Conservation (phyloP, 2,113 vertebrate species). For the Xenotilapia longispinis region DNA sequence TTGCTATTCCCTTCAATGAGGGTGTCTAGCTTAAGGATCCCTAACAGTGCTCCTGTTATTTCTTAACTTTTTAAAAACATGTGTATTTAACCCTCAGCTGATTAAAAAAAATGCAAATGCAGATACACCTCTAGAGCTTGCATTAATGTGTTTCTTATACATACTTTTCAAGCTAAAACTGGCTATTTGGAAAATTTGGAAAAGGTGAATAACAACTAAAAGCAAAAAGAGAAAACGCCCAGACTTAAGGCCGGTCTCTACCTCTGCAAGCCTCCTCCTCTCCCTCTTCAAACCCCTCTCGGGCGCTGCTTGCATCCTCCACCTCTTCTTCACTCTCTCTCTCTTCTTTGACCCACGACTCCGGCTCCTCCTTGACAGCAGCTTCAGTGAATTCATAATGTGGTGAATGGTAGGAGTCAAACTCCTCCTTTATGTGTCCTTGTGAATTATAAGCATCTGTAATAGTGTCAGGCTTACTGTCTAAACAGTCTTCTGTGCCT, state of each 20-base stretch:
- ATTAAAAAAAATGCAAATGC: background rate
- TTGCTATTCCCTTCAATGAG: background rate
- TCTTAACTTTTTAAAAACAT: background rate
- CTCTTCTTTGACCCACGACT: conserved; percentile 31
- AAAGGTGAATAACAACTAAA: background rate
- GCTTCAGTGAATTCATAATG: background rate
- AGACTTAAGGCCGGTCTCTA: background rate
- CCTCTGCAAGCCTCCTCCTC: conserved; percentile 36
- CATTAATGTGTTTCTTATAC: background rate
- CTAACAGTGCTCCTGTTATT: background rate
- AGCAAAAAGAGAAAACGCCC: background rate
- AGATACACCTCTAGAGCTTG: background rate
- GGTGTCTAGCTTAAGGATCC: background rate
- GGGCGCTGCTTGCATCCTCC: background rate
- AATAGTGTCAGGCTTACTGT: background rate
- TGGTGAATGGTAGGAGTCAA: background rate
- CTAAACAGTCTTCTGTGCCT: background rate
- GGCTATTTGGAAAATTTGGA: background rate
- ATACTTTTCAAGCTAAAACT: background rate
- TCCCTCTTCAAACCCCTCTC: conserved; percentile 5
- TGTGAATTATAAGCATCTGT: background rate
- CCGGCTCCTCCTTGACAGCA: conserved; percentile 33
- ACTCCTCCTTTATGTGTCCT: conserved; percentile 45
- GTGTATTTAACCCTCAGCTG: background rate
- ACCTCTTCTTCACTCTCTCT: background rate